Conservation (phyloP, 2,888 invertebrate species). For the Archips xylosteana region DNA sequence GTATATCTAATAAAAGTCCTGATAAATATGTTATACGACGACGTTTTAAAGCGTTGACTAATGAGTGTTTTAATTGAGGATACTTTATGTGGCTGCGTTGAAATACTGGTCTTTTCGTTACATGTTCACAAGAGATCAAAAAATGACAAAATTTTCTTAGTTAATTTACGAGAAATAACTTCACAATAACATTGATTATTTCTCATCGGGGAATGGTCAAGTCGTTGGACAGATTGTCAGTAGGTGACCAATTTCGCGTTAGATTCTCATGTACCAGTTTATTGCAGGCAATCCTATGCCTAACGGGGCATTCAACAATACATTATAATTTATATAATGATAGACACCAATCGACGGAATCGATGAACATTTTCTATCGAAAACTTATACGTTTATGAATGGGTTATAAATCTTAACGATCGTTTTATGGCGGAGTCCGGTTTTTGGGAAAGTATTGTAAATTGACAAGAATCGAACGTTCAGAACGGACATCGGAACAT, state of each 20-base stretch:
- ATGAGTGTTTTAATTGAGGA: not conserved
- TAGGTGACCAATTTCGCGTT: conserved; percentile 10
- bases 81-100: not conserved
- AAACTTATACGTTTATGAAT: conserved; percentile 39
- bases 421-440: conserved; percentile 36
- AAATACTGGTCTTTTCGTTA: not conserved
- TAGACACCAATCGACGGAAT: conserved; percentile 41
- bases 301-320: conserved; percentile 48
- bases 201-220: not conserved
- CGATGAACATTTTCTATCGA: conserved; percentile 43
- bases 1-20: conserved; percentile 6
- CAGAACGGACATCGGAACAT: conserved; percentile 3
- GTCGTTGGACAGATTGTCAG: not conserved
- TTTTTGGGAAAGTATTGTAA: conserved; percentile 34
- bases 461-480: conserved; percentile 26
- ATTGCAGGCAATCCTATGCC: conserved; percentile 37
- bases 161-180: not conserved
- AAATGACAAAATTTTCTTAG: not conserved
- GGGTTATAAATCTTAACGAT: conserved; percentile 43
- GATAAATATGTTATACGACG: conserved; percentile 11
- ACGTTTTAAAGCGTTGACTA: conserved; percentile 2
- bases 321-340: conserved; percentile 44
- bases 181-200: not conserved
- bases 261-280: conserved; percentile 23
- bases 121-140: not conserved